A percentile compares a stretch with the other conserved stretches of the same genome.
Conservation (phyloP, 2,797 vertebrate genomes). For the Petrocephalus schoutedeni region DNA sequence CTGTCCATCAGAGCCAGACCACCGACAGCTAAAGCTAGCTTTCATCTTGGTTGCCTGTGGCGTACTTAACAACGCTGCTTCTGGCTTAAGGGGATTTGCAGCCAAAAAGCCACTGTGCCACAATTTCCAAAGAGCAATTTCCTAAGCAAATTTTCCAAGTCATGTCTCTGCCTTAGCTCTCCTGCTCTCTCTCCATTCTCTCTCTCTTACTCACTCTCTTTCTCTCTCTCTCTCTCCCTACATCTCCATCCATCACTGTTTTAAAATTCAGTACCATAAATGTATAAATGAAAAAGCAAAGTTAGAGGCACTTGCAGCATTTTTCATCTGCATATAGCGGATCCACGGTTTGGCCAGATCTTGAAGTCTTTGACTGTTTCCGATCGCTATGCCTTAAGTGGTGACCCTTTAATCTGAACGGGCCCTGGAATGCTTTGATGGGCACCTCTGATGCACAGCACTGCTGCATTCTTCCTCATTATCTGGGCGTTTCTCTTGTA, state of each 20-base stretch:
- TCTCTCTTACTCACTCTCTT: not conserved
- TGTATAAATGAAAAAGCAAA: not conserved
- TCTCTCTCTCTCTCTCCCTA: not conserved
- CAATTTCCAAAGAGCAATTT: conserved; percentile 21
- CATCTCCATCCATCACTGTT: not conserved
- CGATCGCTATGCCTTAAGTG: not conserved
- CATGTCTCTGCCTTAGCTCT: not conserved
- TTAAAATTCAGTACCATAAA: not conserved
- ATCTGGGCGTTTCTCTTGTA: not conserved
- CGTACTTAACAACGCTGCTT: conserved; percentile 6
- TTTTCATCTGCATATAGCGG: not conserved
- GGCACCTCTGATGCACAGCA: not conserved
- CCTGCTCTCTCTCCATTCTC: not conserved
- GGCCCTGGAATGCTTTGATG: conserved; percentile 7
- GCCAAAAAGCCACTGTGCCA: conserved; percentile 18
- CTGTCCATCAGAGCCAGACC: not conserved
- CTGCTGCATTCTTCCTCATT: not conserved
- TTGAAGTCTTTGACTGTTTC: conserved; percentile 11
- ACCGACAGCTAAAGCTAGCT: conserved; percentile 19
- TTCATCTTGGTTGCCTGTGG: not conserved
- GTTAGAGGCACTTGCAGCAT: not conserved
- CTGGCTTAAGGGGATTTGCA: not conserved
- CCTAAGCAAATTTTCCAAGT: conserved; percentile 3
- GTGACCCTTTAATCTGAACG: not conserved
- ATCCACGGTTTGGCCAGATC: not conserved